Conservation (phyloP, 1,140 invertebrate genomes). For the Acromyrmex charruanus region DNA sequence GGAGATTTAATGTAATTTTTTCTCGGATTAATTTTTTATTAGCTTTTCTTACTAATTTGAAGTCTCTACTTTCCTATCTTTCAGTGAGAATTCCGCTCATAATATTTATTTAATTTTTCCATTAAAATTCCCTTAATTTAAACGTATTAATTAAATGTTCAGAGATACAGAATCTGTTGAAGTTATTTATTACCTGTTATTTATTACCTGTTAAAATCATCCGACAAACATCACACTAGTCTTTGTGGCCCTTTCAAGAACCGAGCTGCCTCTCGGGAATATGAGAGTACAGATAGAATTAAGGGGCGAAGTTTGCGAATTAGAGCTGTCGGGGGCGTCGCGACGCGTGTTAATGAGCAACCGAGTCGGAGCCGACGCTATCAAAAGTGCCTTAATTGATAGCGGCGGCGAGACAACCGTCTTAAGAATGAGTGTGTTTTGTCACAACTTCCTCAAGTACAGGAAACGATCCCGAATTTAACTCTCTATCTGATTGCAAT, state of each 20-base stretch:
- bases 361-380: slow-evolving; percentile 3
- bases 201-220: slow-evolving; percentile 30
- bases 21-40: background rate
- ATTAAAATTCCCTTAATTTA: background rate
- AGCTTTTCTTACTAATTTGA: background rate
- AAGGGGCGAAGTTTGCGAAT: slow-evolving; percentile 55
- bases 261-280: background rate
- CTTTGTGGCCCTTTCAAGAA: slow-evolving; percentile 3
- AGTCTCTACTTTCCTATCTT: background rate
- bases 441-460: background rate
- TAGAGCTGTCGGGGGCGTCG: slow-evolving; percentile 38
- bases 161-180: background rate
- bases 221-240: slow-evolving; percentile 8
- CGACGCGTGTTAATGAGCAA: slow-evolving; percentile 59
- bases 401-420: slow-evolving; percentile 24
- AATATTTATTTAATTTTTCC: background rate
- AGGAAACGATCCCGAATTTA: background rate
- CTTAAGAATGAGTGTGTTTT: slow-evolving; percentile 31
- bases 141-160: slow-evolving; percentile 11
- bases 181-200: slow-evolving; percentile 32
- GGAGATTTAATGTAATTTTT: background rate
- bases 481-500: background rate
- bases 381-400: slow-evolving; percentile 58
- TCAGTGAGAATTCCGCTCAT: background rate
- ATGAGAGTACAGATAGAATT: slow-evolving; percentile 48